Evolutionary conservation across 2,113 vertebrate genomes (phyloP), one percentile per base, ranked within the genome.

Genomic region (Mellivora capensis): DNA sequence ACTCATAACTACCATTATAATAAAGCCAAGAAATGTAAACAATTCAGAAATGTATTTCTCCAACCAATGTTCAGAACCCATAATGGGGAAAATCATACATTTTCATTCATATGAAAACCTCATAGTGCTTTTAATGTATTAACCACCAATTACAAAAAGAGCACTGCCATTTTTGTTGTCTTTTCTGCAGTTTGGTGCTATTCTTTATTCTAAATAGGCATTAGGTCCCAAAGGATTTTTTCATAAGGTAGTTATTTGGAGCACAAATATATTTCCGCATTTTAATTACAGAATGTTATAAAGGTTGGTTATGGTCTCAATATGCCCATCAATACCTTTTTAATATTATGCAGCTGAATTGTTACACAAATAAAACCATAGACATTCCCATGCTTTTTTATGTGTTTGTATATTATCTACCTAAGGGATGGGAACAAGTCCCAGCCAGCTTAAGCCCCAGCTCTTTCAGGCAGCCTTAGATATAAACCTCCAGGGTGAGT

Each of bases 281-380:
- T 97, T 96, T 98, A 97, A 98, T 95, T 96, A 97, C 97, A 97
- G 71, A 90, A 79, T 82, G 77, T 72, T 96, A 69, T 74, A n/a
- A 96, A 92, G 59, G 61, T 95, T 96, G 71, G 79, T 96, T 96
- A 91, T 94, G 76, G 92, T 97, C 94, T 97, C 97, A 86, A 44
- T 79, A 83, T 97, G 72, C 47, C 93, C 93, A 93, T 98, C 92
- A 96, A 96, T 95, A 82, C 39, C 47, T 81, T 93, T 95, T 94
- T 64, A 95, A 93, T 86, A 93, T 82, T 95, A 86, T 88, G 34
- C 52, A 93, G n/a, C 71, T 94, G 71, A 97, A 97, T 90, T 96
- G 49, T 87, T 96, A 85, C 6, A 96, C 21, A 96, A 95, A 92
- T 90, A 96, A 93, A 95, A 87, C 15, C 29, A 1, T n/a, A 92